Conservation (phyloP, 2,888 invertebrate genomes). For the Cecidostiba fungosa region DNA sequence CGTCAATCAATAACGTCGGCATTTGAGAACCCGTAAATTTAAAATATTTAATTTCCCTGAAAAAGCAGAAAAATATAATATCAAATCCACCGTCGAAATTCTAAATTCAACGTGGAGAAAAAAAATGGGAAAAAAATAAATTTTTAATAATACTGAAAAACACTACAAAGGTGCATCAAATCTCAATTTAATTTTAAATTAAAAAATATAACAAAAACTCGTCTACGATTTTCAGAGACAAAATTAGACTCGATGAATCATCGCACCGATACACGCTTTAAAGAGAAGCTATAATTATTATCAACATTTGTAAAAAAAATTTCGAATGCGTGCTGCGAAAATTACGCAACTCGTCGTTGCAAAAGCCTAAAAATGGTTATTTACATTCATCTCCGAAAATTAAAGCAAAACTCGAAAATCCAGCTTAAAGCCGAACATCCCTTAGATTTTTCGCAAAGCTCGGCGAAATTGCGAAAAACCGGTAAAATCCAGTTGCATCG, state of each 20-base stretch:
- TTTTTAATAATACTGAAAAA: constrained; percentile 26
- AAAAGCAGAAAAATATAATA: constrained; percentile 9
- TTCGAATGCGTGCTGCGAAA: constrained; percentile 20
- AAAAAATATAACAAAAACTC: constrained; percentile 59
- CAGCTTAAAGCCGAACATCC: constrained; percentile 60
- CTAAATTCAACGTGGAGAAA: constrained; percentile 12
- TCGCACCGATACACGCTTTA: constrained; percentile 53
- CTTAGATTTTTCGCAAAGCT: constrained; percentile 2
- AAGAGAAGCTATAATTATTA: constrained; percentile 51
- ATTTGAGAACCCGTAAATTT: constrained; percentile 35
- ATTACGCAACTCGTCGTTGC: constrained; percentile 35
- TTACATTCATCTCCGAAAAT: constrained; percentile 60
- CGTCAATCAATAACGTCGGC: constrained; percentile 60
- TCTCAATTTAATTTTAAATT: constrained; percentile 56
- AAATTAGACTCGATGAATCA: constrained; percentile 64
- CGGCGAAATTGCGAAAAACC: background rate
- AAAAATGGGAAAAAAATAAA: background rate
- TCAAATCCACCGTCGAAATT: background rate
- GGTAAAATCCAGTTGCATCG: background rate
- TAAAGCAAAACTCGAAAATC: constrained; percentile 61
- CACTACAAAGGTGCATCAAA: background rate
- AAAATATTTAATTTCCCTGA: constrained; percentile 51
- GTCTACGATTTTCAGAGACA: constrained; percentile 56
- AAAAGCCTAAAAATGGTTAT: constrained; percentile 58
- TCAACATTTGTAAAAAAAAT: constrained; percentile 42